phyloP scores from a whole-genome alignment of 2,888 invertebrate species.

The Acleris holmiana region DNA sequence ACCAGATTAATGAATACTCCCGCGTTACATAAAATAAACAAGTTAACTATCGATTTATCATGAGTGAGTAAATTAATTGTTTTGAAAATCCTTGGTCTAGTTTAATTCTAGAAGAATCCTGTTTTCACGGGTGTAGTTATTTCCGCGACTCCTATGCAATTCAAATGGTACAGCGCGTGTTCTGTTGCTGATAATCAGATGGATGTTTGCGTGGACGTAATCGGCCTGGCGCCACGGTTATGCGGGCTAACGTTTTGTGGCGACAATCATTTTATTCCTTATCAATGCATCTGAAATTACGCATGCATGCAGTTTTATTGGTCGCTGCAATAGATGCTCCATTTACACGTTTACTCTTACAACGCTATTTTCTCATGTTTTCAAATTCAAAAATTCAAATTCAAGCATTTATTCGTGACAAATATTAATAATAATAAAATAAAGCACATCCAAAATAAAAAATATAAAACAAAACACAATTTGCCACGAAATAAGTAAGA shows the following conservation, averaged over 20 bases:
- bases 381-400: no score
- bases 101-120: background rate
- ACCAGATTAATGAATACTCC: constrained; percentile 8
- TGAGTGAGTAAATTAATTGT: no score
- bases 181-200: constrained; percentile 35
- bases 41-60: background rate
- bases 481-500: no score
- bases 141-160: constrained; percentile 24
- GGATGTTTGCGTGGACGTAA: constrained; percentile 48
- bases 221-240: constrained; percentile 68
- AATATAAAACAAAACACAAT: no score
- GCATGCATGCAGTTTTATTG: constrained; percentile 57
- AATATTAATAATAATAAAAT: no score
- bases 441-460: no score
- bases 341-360: background rate
- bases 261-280: constrained; percentile 37
- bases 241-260: constrained; percentile 66
- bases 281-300: constrained; percentile 54
- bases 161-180: constrained; percentile 15
- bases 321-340: constrained; percentile 42
- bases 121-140: background rate
- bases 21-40: constrained; percentile 3
- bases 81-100: background rate
- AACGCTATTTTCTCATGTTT: no score
- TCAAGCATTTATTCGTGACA: no score